Percentiles rank a stretch among this genome's conserved stretches.
phyloP scores from a whole-genome alignment of 1,140 invertebrate genomes.

The Drosophila simulans region DNA sequence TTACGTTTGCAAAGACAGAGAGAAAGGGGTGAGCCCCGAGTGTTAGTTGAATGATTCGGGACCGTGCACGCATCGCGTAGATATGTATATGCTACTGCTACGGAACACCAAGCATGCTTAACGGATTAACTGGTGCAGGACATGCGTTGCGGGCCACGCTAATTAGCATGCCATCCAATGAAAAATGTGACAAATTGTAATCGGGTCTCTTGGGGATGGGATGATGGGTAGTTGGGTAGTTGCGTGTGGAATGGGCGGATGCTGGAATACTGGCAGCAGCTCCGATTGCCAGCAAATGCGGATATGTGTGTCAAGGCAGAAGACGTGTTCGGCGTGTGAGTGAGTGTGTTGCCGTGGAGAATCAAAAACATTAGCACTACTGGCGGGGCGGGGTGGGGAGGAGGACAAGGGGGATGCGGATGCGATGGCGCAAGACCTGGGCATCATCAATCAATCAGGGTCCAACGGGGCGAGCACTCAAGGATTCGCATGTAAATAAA shows the following conservation, averaged over 20 bases:
- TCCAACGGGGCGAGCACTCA: conserved; percentile 50
- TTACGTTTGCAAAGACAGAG: background rate
- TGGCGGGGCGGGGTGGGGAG: background rate
- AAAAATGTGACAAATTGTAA: conserved; percentile 61
- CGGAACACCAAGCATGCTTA: conserved; percentile 22
- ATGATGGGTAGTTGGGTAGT: background rate
- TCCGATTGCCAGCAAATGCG: conserved; percentile 10
- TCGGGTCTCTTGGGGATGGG: conserved; percentile 19
- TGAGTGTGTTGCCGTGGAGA: conserved; percentile 4
- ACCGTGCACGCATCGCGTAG: background rate
- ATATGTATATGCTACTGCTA: conserved; percentile 4
- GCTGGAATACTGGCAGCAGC: background rate
- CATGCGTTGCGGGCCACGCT: conserved; percentile 35
- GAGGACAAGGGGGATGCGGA: background rate
- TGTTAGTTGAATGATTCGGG: conserved; percentile 9
- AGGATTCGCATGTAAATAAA: conserved; percentile 69
- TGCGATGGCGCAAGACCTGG: conserved; percentile 5
- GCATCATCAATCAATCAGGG: conserved; percentile 76
- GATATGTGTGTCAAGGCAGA: conserved; percentile 15
- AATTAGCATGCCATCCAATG: conserved; percentile 44
- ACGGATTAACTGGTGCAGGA: conserved; percentile 27
- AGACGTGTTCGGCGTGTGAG: background rate
- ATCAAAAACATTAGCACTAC: conserved; percentile 49
- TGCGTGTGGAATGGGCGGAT: background rate
- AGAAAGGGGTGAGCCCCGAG: conserved; percentile 3